Evolutionary conservation across 2,113 vertebrate species (phyloP).

Genomic region (Poecilia latipinna): DNA sequence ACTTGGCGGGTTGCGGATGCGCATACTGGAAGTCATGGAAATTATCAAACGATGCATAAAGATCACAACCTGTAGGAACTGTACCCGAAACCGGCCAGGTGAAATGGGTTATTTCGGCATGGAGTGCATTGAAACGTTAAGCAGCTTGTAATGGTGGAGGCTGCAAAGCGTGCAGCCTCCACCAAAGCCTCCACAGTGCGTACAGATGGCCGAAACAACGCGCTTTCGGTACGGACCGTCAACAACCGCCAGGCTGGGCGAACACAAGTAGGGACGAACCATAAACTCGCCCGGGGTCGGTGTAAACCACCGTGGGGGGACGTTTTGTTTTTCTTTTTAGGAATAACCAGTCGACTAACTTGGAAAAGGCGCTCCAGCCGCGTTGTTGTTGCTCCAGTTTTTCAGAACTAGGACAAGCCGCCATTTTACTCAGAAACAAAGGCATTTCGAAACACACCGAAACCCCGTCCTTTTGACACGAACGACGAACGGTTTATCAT

Average conservation of each 20-base stretch:
- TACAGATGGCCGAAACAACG: constrained; percentile 50
- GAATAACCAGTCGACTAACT: neutral
- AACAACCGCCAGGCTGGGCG: neutral
- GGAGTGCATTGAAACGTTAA: neutral
- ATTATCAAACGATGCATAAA: constrained; percentile 54
- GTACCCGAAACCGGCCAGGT: neutral
- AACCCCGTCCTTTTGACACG: constrained; percentile 49
- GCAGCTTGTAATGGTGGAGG: constrained; percentile 1
- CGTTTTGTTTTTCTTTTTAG: neutral
- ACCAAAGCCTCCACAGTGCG: constrained; percentile 28
- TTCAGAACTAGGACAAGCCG: constrained; percentile 82
- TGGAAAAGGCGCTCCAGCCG: constrained; percentile 48
- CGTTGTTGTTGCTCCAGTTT: constrained; percentile 76
- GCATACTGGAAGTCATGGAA: constrained; percentile 53
- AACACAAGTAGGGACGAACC: neutral
- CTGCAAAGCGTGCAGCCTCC: constrained; percentile 28
- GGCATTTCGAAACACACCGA: constrained; percentile 47
- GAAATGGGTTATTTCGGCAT: constrained; percentile 9
- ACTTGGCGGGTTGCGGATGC: constrained; percentile 55
- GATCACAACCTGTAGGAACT: constrained; percentile 2
- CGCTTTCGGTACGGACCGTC: constrained; percentile 14
- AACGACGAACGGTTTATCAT: constrained; percentile 41
- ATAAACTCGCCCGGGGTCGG: neutral
- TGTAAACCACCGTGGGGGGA: neutral
- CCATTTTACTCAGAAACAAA: constrained; percentile 83